Evolutionary conservation across 2,113 vertebrate genomes (phyloP), one percentile per base, ranked within the genome.

Genomic region (Paramisgurnus dabryanus): DNA sequence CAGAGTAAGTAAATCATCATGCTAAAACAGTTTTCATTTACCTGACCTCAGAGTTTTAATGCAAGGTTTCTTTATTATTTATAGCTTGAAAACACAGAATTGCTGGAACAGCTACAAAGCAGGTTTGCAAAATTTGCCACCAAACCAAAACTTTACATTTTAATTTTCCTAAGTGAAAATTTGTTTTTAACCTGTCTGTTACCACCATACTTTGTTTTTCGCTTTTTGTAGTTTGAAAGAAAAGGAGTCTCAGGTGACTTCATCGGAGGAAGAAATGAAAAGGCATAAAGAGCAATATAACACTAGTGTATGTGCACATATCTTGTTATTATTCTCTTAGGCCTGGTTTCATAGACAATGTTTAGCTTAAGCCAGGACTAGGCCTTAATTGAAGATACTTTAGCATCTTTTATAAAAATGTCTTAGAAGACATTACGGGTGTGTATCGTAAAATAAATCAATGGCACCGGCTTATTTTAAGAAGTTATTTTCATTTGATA

Each of bases 91-190:
- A 80, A 63, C 72, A 80, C 65, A 64, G 65, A 66, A 60, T 74
- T 80, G 57, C 45, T 81, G 68, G 83, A 78, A 73, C 63, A 71
- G 45, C 13, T 80, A 66, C 83, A 80, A 65, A 78, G 68, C 41
- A 81, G 78, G 82, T 83, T 43, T n/a, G 68, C 2, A 6, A 15
- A 6, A 18, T 50, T 47, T 67, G 18, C 43, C 45, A 41, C 40
- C 4, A 5, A 66, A 68, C 11, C n/a, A 45, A 78, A 10, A 7
- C 6, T 34, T 50, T 34, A 34, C 27, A 34, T 2, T 34, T 76
- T 40, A 50, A 39, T 40, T 74, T 66, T 65, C 27, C 13, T 13
- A n/a, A 15, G 17, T 58, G 7, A 58, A 58, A 17, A 45, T 60
- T 7, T n/a, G 7, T 39, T 47, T 43, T 64, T 22, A 45, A 41